Base-by-base conservation (phyloP, 2,888 invertebrate genomes). In the Andricus curvator region DNA sequence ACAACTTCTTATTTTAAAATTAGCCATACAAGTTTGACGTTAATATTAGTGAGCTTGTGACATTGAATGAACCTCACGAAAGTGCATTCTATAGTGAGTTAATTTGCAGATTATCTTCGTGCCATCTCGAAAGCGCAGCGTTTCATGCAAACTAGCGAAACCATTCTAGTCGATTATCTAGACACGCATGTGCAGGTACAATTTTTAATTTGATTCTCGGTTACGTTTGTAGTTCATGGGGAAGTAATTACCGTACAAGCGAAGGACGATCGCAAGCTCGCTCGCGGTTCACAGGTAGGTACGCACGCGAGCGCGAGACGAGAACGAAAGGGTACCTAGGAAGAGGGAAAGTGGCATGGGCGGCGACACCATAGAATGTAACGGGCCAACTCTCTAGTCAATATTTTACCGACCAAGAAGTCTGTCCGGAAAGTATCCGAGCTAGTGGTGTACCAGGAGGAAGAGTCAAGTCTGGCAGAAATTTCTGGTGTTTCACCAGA, bases 301-400 rank as follows among this genome's bases (percentile, higher is more conserved):
- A 74, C 74, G 74, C 74, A 74, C 74, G 74, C 74, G 81, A 80
- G 78, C 37, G 37, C 1, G 37, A 8, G 6, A 37, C 0, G 37
- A 37, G 33, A 33, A 80, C 67, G 83, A 4, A 44, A 41, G 77
- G 85, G 88, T 86, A 88, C 86, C 88, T 86, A 86, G 85, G 81
- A 65, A 86, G 86, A 82, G 86, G 83, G 62, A 5, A 37, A 37
- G 8, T 37, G 37, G 37, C 37, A 37, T 37, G 37, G 37, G 37
- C 37, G 37, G 37, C 37, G 8, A 37, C 6, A 37, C 37, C 8
- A 37, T 37, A 37, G 6, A 37, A 37, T 37, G 37, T 37, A 6
- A 37, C 37, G 6, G 37, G 5, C 37, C 37, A 6, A 37, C 37
- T 37, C 37, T 37, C 33, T 33, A 37, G 4, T 8, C 6, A 37